phyloP scores from a whole-genome alignment of 2,113 vertebrate species.

The Phalacrocorax pelagicus region DNA sequence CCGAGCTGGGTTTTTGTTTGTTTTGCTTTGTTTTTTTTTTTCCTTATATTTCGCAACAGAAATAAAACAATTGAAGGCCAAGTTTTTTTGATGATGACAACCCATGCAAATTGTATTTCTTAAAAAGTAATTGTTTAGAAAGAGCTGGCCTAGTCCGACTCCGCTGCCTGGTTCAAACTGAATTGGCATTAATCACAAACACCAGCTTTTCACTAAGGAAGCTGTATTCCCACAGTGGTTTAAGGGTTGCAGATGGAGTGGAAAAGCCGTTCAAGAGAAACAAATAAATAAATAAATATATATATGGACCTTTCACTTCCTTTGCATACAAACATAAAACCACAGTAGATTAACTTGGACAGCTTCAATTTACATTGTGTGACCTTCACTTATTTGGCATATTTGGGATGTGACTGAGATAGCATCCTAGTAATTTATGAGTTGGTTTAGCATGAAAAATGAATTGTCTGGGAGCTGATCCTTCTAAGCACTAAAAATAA shows the following conservation, averaged over 20 bases:
- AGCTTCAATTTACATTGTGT: neutral
- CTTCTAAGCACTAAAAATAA: conserved; percentile 18
- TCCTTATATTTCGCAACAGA: neutral
- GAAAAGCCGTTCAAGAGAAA: neutral
- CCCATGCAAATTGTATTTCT: neutral
- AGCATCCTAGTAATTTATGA: conserved; percentile 11
- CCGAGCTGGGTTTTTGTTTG: neutral
- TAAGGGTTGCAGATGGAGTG: neutral
- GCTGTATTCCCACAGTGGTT: neutral
- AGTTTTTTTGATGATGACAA: neutral
- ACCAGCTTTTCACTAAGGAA: neutral
- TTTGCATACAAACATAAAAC: neutral
- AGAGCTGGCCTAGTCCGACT: neutral
- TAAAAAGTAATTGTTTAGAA: neutral
- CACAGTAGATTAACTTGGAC: neutral
- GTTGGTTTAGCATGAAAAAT: conserved; percentile 33
- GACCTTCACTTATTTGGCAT: conserved; percentile 1
- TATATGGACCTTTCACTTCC: neutral
- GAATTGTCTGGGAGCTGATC: conserved; percentile 19
- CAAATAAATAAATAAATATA: neutral
- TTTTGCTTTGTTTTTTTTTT: neutral
- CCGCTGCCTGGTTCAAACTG: neutral
- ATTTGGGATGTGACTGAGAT: conserved; percentile 7
- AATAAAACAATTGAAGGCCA: neutral
- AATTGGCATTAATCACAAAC: neutral